phyloP scores from a whole-genome alignment of 2,113 vertebrate species.

The Piprites chloris region DNA sequence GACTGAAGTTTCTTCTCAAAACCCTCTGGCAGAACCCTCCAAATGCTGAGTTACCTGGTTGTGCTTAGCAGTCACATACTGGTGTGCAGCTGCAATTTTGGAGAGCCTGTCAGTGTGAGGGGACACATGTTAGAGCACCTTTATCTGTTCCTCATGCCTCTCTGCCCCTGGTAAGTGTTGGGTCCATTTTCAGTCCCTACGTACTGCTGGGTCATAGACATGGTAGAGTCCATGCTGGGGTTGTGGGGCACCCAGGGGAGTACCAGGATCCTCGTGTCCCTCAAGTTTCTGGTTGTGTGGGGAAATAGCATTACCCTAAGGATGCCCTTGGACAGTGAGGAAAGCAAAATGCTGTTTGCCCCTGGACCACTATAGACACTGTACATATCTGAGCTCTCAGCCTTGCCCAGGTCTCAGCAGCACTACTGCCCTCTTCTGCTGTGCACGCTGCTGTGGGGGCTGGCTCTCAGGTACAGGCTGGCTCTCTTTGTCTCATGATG shows the following conservation, averaged over 20 bases:
- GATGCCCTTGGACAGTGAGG: neutral
- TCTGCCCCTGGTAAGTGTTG: neutral
- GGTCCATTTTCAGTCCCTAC: neutral
- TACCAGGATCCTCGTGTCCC: neutral
- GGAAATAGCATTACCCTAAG: neutral
- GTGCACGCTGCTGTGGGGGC: no score
- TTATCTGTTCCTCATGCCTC: neutral
- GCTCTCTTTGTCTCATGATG: neutral
- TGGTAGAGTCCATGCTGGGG: neutral
- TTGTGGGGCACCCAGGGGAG: neutral
- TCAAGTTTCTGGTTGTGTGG: neutral
- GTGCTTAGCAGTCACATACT: neutral
- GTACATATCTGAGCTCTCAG: neutral
- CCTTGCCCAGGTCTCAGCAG: neutral
- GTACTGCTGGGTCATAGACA: neutral
- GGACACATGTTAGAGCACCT: neutral
- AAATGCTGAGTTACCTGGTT: neutral
- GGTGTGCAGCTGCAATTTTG: neutral
- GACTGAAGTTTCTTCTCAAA: neutral
- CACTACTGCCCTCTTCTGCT: neutral
- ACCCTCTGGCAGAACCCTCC: neutral
- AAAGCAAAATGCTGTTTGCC: neutral
- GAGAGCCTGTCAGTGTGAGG: neutral
- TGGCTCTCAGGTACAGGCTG: neutral
- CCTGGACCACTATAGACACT: neutral